Conservation (phyloP, 1,140 invertebrate species). For the Microvelia longipes region DNA sequence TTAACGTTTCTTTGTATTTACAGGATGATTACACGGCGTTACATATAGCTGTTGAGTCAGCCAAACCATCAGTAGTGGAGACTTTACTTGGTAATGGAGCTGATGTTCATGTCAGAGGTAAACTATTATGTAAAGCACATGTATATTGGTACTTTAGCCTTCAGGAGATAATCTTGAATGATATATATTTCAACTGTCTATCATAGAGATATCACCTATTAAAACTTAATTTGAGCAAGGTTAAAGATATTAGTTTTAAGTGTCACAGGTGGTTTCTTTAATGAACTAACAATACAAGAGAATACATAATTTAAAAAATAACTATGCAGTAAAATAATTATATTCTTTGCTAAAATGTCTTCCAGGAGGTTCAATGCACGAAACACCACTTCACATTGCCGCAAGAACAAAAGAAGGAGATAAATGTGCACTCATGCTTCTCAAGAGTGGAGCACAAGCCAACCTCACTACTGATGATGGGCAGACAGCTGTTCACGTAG, state of each 20-base stretch:
- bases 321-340: no score
- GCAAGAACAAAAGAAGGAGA: conserved; percentile 84
- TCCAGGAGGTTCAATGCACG: conserved; percentile 56
- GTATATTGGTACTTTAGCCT: conserved; percentile 2
- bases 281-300: no score
- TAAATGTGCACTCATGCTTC: conserved; percentile 87
- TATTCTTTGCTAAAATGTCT: no score
- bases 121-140: no score
- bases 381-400: conserved; percentile 91
- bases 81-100: conserved; percentile 90
- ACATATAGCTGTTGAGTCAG: conserved; percentile 93
- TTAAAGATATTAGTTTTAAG: no score
- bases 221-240: no score
- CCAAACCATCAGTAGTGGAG: conserved; percentile 90
- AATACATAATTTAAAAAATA: no score
- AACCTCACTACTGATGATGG: conserved; percentile 86
- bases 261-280: no score
- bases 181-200: not conserved
- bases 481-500: conserved; percentile 83
- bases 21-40: conserved; percentile 97
- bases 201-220: not conserved
- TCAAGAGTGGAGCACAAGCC: conserved; percentile 92
- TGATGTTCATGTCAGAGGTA: conserved; percentile 82
- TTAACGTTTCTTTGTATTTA: conserved; percentile 7
- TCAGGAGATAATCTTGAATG: not conserved